phyloP scores from a whole-genome alignment of 2,113 vertebrate species.

The Chloebia gouldiae region DNA sequence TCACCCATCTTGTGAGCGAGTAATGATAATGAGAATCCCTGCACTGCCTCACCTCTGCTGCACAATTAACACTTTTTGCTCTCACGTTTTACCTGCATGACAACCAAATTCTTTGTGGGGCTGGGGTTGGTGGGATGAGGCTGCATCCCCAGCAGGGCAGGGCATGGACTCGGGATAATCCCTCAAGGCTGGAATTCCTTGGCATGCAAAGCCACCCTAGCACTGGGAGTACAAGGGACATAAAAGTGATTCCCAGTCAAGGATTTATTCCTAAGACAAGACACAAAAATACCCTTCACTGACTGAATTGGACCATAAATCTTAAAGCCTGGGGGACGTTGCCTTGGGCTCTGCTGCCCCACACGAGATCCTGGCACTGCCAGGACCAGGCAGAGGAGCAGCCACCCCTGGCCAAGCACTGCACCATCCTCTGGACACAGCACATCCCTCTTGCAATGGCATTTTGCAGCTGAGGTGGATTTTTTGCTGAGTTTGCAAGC shows the following conservation, averaged over 20 bases:
- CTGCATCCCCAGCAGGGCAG: fast-evolving
- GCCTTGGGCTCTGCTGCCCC: background rate
- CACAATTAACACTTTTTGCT: fast-evolving
- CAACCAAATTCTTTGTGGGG: background rate
- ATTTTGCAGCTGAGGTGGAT: background rate
- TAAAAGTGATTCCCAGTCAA: background rate
- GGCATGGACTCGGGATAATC: too few relatives aligned
- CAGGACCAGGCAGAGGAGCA: background rate
- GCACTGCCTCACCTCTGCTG: background rate
- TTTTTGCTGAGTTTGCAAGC: background rate
- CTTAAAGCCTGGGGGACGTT: fast-evolving
- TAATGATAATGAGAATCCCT: background rate
- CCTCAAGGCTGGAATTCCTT: background rate
- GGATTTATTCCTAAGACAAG: background rate
- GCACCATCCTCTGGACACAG: fast-evolving
- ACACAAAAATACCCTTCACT: background rate
- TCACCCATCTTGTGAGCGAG: background rate
- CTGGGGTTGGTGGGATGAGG: fast-evolving
- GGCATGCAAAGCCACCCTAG: fast-evolving
- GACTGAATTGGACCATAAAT: background rate
- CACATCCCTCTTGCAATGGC: background rate
- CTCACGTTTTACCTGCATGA: background rate
- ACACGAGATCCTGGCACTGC: background rate
- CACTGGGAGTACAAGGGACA: background rate
- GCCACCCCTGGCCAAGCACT: fast-evolving